Evolutionary conservation across 2,797 vertebrate species (phyloP).

Genomic region (Sebastiscus albofasciatus): DNA sequence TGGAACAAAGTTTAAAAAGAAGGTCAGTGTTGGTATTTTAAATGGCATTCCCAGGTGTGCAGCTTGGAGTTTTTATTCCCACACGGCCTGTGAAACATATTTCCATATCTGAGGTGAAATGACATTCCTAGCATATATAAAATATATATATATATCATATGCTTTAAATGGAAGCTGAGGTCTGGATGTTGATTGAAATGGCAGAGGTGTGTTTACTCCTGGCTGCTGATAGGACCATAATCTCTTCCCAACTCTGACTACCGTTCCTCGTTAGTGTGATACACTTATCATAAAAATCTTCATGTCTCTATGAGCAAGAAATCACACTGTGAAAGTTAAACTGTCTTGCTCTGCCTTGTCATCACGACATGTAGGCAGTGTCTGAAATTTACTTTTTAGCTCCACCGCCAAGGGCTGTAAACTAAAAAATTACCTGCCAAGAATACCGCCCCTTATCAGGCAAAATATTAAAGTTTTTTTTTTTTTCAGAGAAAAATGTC

Average conservation of each 20-base stretch:
- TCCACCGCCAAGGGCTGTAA: conserved; percentile 48
- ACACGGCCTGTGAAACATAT: conserved; percentile 16
- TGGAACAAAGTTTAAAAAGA: conserved; percentile 27
- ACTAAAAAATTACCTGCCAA: conserved; percentile 66
- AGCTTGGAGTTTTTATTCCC: not conserved
- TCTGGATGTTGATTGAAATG: conserved; percentile 53
- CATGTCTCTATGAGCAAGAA: conserved; percentile 36
- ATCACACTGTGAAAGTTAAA: conserved; percentile 46
- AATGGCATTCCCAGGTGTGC: conserved; percentile 12
- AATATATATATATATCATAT: not conserved
- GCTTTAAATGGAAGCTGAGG: conserved; percentile 2
- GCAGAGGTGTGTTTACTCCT: conserved; percentile 49
- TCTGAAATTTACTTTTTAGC: conserved; percentile 63
- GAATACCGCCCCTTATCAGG: conserved; percentile 50
- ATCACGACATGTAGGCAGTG: conserved; percentile 38
- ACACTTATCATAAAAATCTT: conserved; percentile 56
- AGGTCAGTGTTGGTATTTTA: conserved; percentile 31
- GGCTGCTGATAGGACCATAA: conserved; percentile 48
- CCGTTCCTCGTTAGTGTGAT: conserved; percentile 46
- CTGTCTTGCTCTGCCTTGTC: conserved; percentile 43
- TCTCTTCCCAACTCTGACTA: conserved; percentile 50
- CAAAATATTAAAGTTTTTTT: conserved; percentile 28
- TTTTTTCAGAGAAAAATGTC: conserved; percentile 21
- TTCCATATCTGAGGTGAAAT: conserved; percentile 36
- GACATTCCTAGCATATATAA: not conserved